Base-by-base conservation (phyloP, 2,797 vertebrate genomes). In the Phalanger gymnotis region DNA sequence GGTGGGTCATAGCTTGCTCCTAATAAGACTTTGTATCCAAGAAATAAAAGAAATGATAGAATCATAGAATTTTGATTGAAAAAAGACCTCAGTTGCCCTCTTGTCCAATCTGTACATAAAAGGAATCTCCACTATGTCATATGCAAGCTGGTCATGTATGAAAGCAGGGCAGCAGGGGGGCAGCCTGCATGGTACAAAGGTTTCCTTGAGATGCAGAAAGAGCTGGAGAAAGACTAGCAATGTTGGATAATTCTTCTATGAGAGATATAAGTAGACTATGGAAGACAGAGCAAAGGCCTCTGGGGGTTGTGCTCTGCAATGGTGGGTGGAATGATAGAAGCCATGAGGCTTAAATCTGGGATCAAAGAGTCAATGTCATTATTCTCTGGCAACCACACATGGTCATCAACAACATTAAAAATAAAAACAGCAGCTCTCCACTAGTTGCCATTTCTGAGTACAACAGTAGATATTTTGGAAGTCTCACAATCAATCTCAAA, bases 401-500 rank as follows among this genome's bases (percentile, higher is more conserved):
- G n/a, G 27, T 87, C 55, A 90, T 30, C 1, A 90, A 31, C 13
- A 40, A n/a, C n/a, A n/a, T n/a, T n/a, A n/a, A n/a, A n/a, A n/a
- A n/a, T n/a, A n/a, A n/a, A n/a, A n/a, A 25, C 61, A 22, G 25
- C 31, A 93, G 10, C 6, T 27, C 94, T 90, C 51, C 34, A 61
- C 55, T 90, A 58, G 19, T 13, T 34, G 27, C 81, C 19, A 31
- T 30, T 81, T 58, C 4, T 93, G 31, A 12, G 7, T 66, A 91
- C 47, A 94, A 94, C 51, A 31, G 52, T 61, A 34, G 14, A 53
- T 87, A 47, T 87, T 87, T 87, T 51, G 47, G 0, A 90, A 91
- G 53, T 10, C 55, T 96, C 31, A 93, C 16, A 22, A 95, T 7
- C 66, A 89, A 92, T 28, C 90, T 90, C 25, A 95, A 94, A 89